These are phyloP conservation scores for Cryptotis parvus DNA, from an alignment of 2,113 vertebrate genomes.

Conservation along the genomic window DNA sequence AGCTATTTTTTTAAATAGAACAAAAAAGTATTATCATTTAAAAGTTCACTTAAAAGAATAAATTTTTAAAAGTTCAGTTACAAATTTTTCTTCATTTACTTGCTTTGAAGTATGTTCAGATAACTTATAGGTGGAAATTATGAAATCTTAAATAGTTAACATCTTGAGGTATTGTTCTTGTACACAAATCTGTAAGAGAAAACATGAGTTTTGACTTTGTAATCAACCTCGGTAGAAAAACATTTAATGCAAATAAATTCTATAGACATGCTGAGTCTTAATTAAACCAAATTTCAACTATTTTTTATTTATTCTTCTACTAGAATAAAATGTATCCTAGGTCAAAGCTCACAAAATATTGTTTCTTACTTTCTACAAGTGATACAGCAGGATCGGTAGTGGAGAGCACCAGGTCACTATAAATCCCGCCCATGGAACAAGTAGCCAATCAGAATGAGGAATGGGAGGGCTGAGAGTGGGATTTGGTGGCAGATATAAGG, in stretches of 20 bases:
- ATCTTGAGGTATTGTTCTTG: background rate
- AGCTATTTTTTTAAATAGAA: background rate
- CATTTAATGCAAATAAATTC: background rate
- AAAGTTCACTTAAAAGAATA: too few species aligned
- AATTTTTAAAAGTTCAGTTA: background rate
- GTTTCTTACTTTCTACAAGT: background rate
- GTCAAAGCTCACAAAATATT: background rate
- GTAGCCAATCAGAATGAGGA: too few species aligned
- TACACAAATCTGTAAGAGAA: background rate
- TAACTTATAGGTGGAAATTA: too few species aligned
- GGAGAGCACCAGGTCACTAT: too few species aligned
- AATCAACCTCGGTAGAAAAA: background rate
- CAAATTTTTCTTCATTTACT: background rate
- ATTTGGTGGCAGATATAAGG: too few species aligned
- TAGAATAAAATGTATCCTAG: background rate
- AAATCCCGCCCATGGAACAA: too few species aligned
- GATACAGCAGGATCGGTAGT: too few species aligned
- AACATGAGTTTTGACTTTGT: background rate
- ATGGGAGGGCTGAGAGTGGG: too few species aligned
- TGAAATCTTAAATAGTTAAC: background rate
- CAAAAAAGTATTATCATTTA: too few species aligned
- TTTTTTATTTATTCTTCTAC: background rate
- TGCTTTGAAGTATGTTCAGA: background rate
- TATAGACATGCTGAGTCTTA: background rate
- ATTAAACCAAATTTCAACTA: slow-evolving; percentile 7